Conservation (phyloP, 1,140 invertebrate species). For the Vanessa atalanta region DNA sequence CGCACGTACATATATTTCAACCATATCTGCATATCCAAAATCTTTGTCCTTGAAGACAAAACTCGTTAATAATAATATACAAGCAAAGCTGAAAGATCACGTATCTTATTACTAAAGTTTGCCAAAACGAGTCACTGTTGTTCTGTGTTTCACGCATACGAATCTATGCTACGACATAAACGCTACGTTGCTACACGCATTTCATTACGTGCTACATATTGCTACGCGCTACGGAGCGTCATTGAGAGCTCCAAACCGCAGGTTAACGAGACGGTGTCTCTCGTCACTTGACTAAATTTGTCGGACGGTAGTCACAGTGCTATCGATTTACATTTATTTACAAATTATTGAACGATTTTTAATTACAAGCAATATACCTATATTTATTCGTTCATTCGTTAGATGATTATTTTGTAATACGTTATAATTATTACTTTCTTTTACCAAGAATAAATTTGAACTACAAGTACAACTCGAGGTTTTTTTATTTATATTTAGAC, state of each 20-base stretch:
- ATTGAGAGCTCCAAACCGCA: neutral
- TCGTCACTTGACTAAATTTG: conserved; percentile 1
- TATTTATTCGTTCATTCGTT: too few species aligned
- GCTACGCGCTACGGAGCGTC: conserved; percentile 8
- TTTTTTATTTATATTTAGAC: too few species aligned
- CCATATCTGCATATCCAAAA: neutral
- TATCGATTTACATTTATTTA: too few species aligned
- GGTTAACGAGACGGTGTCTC: neutral
- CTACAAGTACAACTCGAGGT: too few species aligned
- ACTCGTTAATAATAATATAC: conserved; percentile 1
- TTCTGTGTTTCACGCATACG: conserved; percentile 9
- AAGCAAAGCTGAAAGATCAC: neutral
- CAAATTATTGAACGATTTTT: neutral
- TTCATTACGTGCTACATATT: neutral
- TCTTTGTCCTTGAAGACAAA: neutral
- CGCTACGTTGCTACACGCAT: conserved; percentile 1
- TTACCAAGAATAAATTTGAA: too few species aligned
- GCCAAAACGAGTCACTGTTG: conserved; percentile 1
- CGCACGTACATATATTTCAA: neutral
- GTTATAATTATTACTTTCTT: too few species aligned
- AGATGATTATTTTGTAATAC: too few species aligned
- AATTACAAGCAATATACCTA: too few species aligned
- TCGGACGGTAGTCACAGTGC: neutral
- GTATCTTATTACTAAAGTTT: conserved; percentile 16
- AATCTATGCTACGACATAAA: neutral